A percentile compares a stretch with the other conserved stretches of the same genome.
phyloP scores from a whole-genome alignment of 2,797 vertebrate species.

The Natrix natrix region DNA sequence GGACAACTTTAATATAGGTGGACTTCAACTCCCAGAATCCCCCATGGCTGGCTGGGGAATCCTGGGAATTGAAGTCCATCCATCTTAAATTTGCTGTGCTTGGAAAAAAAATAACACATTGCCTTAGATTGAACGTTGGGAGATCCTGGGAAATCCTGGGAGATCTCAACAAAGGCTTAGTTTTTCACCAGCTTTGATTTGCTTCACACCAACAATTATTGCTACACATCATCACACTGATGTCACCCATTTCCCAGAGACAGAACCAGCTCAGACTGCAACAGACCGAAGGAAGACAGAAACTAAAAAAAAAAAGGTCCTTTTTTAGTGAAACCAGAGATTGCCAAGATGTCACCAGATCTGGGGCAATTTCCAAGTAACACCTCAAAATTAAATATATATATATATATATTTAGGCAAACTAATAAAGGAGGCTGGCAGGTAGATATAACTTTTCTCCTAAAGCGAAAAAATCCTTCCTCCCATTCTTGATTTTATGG shows the following conservation, averaged over 20 bases:
- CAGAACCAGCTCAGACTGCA: background rate
- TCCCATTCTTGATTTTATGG: background rate
- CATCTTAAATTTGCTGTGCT: background rate
- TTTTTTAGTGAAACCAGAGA: background rate
- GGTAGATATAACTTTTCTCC: too few species aligned
- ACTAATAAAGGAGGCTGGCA: background rate
- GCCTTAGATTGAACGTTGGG: background rate
- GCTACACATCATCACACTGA: background rate
- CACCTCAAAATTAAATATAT: background rate
- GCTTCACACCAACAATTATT: background rate
- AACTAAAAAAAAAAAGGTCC: background rate
- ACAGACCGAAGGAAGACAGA: background rate
- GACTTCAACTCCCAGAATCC: too few species aligned
- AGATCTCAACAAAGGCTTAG: background rate
- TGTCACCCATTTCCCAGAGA: too few species aligned
- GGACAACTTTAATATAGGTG: too few species aligned
- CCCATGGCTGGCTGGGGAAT: too few species aligned
- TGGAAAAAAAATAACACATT: background rate
- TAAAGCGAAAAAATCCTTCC: background rate
- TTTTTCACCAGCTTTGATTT: background rate
- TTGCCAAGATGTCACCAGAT: background rate
- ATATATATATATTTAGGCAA: background rate
- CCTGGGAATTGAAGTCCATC: too few species aligned
- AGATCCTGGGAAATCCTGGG: too few species aligned
- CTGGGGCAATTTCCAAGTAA: background rate